These are phyloP conservation scores for Hedychridium roseum DNA, from an alignment of 2,888 invertebrate species.

Conservation along the genomic window DNA sequence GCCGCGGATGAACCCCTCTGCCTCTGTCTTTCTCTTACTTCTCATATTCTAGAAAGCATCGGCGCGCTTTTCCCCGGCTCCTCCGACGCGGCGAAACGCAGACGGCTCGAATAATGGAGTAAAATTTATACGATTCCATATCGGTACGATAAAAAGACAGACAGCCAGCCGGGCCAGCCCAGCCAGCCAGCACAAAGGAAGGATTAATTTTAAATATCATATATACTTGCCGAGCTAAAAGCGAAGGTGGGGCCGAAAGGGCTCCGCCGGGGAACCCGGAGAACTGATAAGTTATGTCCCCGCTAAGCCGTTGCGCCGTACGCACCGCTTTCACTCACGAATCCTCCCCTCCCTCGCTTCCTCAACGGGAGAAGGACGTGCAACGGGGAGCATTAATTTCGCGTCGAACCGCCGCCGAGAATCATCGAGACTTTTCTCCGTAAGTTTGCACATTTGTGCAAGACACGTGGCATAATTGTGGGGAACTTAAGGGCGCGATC, in stretches of 20 bases:
- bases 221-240: conserved; percentile 44
- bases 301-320: no score
- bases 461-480: no score
- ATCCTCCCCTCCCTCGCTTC: no score
- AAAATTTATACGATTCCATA: conserved; percentile 62
- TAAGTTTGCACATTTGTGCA: no score
- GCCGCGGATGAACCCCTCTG: conserved; percentile 8
- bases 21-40: conserved; percentile 7
- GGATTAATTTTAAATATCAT: conserved; percentile 64
- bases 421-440: conserved; percentile 20
- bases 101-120: conserved; percentile 54
- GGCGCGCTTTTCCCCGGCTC: conserved; percentile 14
- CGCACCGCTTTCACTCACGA: no score
- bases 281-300: conserved; percentile 44
- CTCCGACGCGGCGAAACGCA: conserved; percentile 21
- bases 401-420: conserved; percentile 5
- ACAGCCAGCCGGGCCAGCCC: conserved; percentile 37
- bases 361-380: conserved; percentile 11
- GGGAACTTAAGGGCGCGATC: no score
- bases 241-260: conserved; percentile 42
- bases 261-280: conserved; percentile 34
- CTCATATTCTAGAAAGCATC: no score
- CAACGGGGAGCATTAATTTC: conserved; percentile 15
- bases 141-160: conserved; percentile 61
- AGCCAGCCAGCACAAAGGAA: conserved; percentile 55